Evolutionary conservation across 2,113 vertebrate genomes (phyloP), one percentile per base, ranked within the genome.

Genomic region (Vanacampus margaritifer): DNA sequence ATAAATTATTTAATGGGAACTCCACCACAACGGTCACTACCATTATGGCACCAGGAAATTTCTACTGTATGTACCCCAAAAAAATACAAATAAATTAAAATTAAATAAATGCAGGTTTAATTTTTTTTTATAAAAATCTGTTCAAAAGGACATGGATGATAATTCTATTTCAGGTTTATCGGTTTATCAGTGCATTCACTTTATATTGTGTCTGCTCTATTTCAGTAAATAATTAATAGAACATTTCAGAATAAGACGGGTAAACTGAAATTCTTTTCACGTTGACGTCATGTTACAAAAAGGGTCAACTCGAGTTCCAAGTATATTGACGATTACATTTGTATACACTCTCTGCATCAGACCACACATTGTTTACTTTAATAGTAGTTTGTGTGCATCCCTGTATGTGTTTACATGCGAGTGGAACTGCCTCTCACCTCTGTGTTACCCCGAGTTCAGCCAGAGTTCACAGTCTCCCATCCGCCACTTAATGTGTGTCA

Each of bases 401-500:
- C 3, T 53, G 70, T 43, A 45, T 57, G 61, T 54, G 75, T 45
- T 50, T 63, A 50, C 51, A 56, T 57, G 70, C 74, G 83, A 64
- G 69, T 71, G 53, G 72, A 67, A 69, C 76, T 80, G 80, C 37
- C 73, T 80, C 80, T 91, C 84, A 90, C 89, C 90, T 89, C 71
- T 71, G 61, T 67, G 71, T 91, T 75, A 90, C 87, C 90, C 76
- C 51, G 77, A 82, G 91, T 91, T 92, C 91, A 91, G 16, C 19
- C 65, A 75, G 83, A 92, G 92, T 92, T 92, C 91, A 91, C 53
- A 41, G 83, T 82, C 75, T 76, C 72, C 84, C 82, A 68, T 72
- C 72, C 64, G 59, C 71, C 72, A 79, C 79, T 83, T 81, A 78
- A 85, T 74, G 68, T 84, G 62, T 79, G 64, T 70, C 72, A 53